Conservation (phyloP, 2,797 vertebrate genomes). For the Huso huso region DNA sequence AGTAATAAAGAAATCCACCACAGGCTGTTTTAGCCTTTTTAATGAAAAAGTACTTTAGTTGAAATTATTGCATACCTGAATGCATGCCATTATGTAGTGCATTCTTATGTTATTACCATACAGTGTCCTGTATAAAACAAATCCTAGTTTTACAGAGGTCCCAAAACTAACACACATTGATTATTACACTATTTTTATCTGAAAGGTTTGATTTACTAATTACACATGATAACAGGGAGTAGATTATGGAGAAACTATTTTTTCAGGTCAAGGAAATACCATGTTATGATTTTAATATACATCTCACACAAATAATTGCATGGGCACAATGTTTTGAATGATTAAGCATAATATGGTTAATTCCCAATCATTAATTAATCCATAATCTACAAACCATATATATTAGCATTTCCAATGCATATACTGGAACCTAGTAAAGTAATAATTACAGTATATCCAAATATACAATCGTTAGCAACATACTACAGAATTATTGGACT, state of each 20-base stretch:
- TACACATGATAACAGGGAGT: conserved; percentile 11
- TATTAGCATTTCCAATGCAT: conserved; percentile 21
- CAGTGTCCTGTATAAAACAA: conserved; percentile 23
- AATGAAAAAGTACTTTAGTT: conserved; percentile 32
- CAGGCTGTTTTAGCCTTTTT: conserved; percentile 20
- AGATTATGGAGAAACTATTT: no score
- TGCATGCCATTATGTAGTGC: conserved; percentile 43
- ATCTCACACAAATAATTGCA: conserved; percentile 17
- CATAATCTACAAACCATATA: conserved; percentile 20
- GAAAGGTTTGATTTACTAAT: background rate
- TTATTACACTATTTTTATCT: conserved; percentile 16
- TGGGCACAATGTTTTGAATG: conserved; percentile 18
- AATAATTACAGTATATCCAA: conserved; percentile 60
- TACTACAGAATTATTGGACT: conserved; percentile 53
- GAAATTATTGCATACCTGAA: conserved; percentile 44
- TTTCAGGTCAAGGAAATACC: no score
- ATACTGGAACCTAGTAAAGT: conserved; percentile 20
- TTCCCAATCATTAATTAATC: conserved; percentile 27
- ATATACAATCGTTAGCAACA: conserved; percentile 70
- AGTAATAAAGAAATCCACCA: conserved; percentile 3
- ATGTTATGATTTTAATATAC: conserved; percentile 14
- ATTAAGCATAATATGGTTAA: conserved; percentile 24
- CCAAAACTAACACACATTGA: conserved; percentile 18
- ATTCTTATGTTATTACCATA: conserved; percentile 36
- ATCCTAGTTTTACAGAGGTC: conserved; percentile 20